These are phyloP conservation scores for Mionectes olivaceus DNA, from an alignment of 2,797 vertebrate species.

Conservation along the genomic window DNA sequence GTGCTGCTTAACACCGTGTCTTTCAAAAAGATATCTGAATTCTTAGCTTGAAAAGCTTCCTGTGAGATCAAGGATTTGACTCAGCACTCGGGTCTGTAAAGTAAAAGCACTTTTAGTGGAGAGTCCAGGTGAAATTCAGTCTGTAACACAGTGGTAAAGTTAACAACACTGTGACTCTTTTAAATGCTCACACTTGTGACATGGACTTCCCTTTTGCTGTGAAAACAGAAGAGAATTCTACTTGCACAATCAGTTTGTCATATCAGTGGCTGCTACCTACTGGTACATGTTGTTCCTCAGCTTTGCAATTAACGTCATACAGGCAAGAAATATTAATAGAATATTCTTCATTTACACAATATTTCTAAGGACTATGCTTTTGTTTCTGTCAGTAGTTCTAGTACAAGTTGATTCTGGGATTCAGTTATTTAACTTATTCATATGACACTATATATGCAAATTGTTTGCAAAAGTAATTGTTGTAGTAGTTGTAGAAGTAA, in stretches of 20 bases:
- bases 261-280: not conserved
- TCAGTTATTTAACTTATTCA: not conserved
- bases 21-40: not conserved
- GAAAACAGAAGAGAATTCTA: not conserved
- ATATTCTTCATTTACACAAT: not conserved
- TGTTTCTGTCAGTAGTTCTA: not conserved
- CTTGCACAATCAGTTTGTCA: not conserved
- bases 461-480: not conserved
- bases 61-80: not conserved
- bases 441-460: not conserved
- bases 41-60: not conserved
- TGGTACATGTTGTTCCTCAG: not conserved
- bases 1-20: not conserved
- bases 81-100: not conserved
- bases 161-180: not conserved
- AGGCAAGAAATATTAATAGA: not conserved
- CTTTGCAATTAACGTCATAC: not conserved
- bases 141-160: not conserved
- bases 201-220: not conserved
- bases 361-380: not conserved
- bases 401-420: not conserved
- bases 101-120: not conserved
- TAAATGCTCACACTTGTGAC: not conserved
- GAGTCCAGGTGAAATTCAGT: not conserved
- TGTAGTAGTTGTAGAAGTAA: not conserved